Conservation (phyloP, 2,888 invertebrate genomes). For the Mesodorylaimus sp. region DNA sequence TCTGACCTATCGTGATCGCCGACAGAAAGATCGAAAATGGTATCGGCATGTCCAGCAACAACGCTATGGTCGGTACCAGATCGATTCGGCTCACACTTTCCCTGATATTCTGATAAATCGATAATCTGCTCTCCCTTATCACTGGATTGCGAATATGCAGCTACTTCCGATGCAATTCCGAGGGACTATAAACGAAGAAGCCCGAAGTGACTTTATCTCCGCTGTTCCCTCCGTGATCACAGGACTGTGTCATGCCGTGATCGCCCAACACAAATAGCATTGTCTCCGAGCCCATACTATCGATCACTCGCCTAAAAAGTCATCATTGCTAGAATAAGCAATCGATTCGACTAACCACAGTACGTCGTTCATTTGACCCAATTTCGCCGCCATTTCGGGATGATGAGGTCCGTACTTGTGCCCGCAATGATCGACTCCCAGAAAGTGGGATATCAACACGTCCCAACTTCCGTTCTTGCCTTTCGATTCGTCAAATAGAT, state of each 20-base stretch:
- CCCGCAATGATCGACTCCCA: slow-evolving; percentile 95
- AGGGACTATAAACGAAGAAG: slow-evolving; percentile 60
- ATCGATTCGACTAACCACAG: no score
- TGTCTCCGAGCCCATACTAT: slow-evolving; percentile 42
- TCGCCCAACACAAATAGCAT: slow-evolving; percentile 79
- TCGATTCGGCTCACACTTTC: slow-evolving; percentile 53
- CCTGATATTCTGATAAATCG: background rate
- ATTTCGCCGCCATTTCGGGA: slow-evolving; percentile 73
- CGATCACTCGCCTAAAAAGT: slow-evolving; percentile 21
- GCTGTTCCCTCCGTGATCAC: slow-evolving; percentile 92
- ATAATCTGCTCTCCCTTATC: background rate
- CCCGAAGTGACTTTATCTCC: slow-evolving; percentile 67
- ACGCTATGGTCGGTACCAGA: slow-evolving; percentile 71
- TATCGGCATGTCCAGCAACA: slow-evolving; percentile 62
- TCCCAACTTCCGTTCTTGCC: slow-evolving; percentile 50
- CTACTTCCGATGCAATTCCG: slow-evolving; percentile 4
- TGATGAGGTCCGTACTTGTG: slow-evolving; percentile 82
- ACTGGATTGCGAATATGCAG: no score
- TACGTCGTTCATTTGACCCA: slow-evolving; percentile 62
- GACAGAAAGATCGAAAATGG: slow-evolving; percentile 73
- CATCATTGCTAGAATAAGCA: no score
- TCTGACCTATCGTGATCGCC: no score
- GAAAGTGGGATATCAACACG: slow-evolving; percentile 70
- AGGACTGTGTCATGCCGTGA: slow-evolving; percentile 88
- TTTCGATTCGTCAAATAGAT: slow-evolving; percentile 42